Conservation (phyloP, 92 coral and sea anemone genomes). For the Heliopora coerulea region DNA sequence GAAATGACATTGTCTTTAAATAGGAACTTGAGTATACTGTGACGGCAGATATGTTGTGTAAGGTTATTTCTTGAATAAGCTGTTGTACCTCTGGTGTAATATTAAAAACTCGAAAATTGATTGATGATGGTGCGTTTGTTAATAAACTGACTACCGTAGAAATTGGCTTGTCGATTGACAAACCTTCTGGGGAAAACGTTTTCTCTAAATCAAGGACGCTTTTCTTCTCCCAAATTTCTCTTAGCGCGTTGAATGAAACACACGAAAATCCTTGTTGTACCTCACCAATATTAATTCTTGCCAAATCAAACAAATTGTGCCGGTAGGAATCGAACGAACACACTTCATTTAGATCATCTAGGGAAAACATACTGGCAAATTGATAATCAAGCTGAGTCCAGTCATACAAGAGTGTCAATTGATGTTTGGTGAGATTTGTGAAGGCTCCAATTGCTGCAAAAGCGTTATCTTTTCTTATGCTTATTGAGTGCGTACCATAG, state of each 20-base stretch:
- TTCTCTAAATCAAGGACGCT: neutral
- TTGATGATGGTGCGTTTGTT: slow-evolving; percentile 14
- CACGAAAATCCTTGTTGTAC: neutral
- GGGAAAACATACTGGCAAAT: slow-evolving; percentile 10
- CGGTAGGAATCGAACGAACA: neutral
- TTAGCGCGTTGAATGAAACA: neutral
- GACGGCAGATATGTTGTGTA: slow-evolving; percentile 25
- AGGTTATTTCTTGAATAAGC: neutral
- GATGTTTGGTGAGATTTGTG: slow-evolving; percentile 17
- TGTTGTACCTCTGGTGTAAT: slow-evolving; percentile 1
- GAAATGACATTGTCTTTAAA: slow-evolving; percentile 17
- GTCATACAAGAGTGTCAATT: slow-evolving; percentile 14
- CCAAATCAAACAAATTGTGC: slow-evolving; percentile 1
- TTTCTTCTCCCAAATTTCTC: slow-evolving; percentile 29
- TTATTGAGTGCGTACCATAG: neutral
- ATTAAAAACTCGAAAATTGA: slow-evolving; percentile 26
- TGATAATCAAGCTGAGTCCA: slow-evolving; percentile 14
- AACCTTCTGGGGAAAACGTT: neutral
- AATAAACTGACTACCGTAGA: neutral
- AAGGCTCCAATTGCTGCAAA: neutral
- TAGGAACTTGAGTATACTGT: slow-evolving; percentile 7
- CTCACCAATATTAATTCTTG: slow-evolving; percentile 20
- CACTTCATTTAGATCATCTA: slow-evolving; percentile 8
- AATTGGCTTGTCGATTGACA: slow-evolving; percentile 13
- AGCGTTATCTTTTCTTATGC: neutral